Evolutionary conservation across 23 tunicate species (phyloP), one percentile per base, ranked within the genome.

Genomic region (Corella eumyota): DNA sequence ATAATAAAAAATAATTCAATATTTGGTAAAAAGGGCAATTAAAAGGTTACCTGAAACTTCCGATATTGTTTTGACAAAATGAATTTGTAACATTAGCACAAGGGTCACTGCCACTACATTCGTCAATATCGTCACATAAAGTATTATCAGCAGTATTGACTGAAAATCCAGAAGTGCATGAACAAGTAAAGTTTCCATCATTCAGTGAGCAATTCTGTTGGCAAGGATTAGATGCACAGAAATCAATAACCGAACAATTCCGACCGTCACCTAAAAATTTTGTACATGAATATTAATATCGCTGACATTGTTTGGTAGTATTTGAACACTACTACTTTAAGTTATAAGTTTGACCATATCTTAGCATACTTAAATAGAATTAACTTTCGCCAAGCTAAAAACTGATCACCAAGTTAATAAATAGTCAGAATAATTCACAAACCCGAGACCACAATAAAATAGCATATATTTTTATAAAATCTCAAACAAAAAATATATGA

Each of bases 111-210:
- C 30, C 38, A 26, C 13, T 51, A 40, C 94, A 84, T 69, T 84
- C 94, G 36, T 84, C 45, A 20, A 75, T 70, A 36, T 84, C 83
- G 25, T 48, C 67, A 36, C 94, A 84, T 1, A 25, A 57, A 36
- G 63, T 30, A 0, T 28, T 0, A 32, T 80, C 45, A 0, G 68
- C 36, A 11, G 60, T 11, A 30, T 74, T 64, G 0, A 75, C 53
- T 30, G n/a, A 32, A 34, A 36, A 75, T 31, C 82, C 82, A 66
- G 30, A 24, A 25, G 25, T 45, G 31, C 82, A 75, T 13, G 67
- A 50, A 51, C 82, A 75, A 67, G 35, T 75, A 26, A 75, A 75
- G 2, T 49, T 49, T 2, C 48, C 34, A 36, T 31, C 58, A 23
- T 57, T 13, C 15, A 73, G 60, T 2, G 15, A 19, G 60, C 82